Percentiles rank a stretch among this genome's conserved stretches.
These are phyloP conservation scores for Phrynocephalus vlangalii DNA, from an alignment of 2,797 vertebrate genomes.

Conservation along the genomic window DNA sequence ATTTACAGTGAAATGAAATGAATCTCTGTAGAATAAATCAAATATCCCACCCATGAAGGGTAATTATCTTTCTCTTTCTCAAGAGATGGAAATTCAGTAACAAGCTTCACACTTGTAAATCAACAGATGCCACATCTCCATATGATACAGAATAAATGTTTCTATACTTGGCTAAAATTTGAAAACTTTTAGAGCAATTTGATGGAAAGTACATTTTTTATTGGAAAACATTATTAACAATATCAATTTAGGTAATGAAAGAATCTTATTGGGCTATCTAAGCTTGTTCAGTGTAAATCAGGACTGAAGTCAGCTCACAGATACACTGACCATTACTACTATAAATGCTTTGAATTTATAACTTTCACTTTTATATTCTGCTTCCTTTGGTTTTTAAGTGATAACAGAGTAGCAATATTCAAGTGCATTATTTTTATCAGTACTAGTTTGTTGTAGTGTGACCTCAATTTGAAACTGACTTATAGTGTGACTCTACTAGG, in stretches of 20 bases:
- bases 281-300: not conserved
- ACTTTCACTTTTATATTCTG: not conserved
- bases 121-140: constrained; percentile 55
- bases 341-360: not conserved
- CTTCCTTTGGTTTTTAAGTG: not conserved
- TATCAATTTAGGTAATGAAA: not conserved
- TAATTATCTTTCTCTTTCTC: constrained; percentile 74
- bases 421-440: not conserved
- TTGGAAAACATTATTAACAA: constrained; percentile 17
- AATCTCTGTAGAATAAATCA: constrained; percentile 76
- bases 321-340: not conserved
- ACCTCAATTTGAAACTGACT: too few species aligned
- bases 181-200: constrained; percentile 40
- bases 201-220: constrained; percentile 34
- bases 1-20: constrained; percentile 74
- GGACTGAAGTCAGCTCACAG: not conserved
- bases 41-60: constrained; percentile 73
- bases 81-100: constrained; percentile 62
- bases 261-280: not conserved
- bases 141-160: not conserved
- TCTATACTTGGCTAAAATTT: constrained; percentile 48
- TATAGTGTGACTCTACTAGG: too few species aligned
- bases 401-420: not conserved
- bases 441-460: too few species aligned
- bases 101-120: constrained; percentile 52